Conservation (phyloP, 1,140 invertebrate genomes). For the Yoshiicerus persimilis region DNA sequence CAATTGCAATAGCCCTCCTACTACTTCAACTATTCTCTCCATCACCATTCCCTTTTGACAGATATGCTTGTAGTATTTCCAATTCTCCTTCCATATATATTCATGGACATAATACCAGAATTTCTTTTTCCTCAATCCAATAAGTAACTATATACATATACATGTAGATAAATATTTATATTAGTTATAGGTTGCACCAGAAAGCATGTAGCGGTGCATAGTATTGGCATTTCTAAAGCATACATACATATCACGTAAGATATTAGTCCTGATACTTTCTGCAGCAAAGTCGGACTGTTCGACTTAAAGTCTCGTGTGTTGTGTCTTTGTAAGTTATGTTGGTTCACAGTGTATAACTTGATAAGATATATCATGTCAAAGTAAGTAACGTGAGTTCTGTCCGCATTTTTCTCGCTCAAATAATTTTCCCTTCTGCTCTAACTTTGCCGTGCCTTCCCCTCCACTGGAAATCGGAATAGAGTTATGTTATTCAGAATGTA, state of each 20-base stretch:
- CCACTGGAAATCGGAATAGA: neutral
- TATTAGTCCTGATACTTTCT: no score
- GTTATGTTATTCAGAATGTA: neutral
- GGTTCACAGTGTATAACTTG: neutral
- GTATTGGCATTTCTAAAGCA: no score
- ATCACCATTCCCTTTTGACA: neutral
- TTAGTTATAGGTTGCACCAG: neutral
- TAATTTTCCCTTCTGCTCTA: conserved; percentile 13
- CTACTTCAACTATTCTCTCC: neutral
- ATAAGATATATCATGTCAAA: conserved; percentile 23
- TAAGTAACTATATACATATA: neutral
- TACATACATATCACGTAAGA: neutral
- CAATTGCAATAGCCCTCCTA: conserved; percentile 25
- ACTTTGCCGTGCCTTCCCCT: neutral
- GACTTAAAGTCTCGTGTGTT: neutral
- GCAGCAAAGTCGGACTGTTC: neutral
- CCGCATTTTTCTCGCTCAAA: conserved; percentile 19
- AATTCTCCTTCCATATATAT: neutral
- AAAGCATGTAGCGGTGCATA: neutral
- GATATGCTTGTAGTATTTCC: neutral
- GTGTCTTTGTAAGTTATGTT: neutral
- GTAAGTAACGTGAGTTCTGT: conserved; percentile 12
- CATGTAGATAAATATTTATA: neutral
- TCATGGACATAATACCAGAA: neutral
- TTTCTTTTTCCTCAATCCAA: neutral